Evolutionary conservation across 2,113 vertebrate species (phyloP).

Genomic region (Protobothrops flavoviridis): DNA sequence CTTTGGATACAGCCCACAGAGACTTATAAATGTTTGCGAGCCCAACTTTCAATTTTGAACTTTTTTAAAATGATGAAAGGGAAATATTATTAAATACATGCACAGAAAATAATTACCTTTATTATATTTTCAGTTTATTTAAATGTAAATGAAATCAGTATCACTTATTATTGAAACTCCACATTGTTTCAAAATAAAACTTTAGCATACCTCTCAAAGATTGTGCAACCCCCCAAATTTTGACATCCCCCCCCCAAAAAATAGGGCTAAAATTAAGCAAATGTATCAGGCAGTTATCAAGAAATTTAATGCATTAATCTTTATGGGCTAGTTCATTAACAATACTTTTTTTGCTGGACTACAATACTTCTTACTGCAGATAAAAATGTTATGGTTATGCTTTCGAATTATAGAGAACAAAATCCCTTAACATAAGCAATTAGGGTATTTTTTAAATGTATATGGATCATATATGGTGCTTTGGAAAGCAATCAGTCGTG

Average conservation of each 20-base stretch:
- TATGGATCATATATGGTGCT: neutral
- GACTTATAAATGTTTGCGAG: neutral
- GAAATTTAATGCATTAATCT: neutral
- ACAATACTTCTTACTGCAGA: neutral
- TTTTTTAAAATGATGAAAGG: neutral
- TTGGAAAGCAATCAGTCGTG: neutral
- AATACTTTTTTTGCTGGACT: neutral
- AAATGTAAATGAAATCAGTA: neutral
- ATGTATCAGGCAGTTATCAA: neutral
- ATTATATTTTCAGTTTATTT: neutral
- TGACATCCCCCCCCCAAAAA: too few relatives aligned
- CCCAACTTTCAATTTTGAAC: neutral
- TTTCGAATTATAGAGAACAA: neutral
- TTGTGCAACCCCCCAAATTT: neutral
- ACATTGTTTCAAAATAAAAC: neutral
- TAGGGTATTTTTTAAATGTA: neutral
- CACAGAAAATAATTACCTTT: neutral
- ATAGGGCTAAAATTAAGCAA: too few relatives aligned
- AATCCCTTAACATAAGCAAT: neutral
- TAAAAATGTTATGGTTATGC: neutral
- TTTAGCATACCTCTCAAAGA: neutral
- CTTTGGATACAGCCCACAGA: neutral
- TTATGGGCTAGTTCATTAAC: neutral
- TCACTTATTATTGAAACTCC: neutral
- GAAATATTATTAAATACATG: neutral